Percentiles rank a stretch among this genome's conserved stretches.
Conservation (phyloP, 2,888 invertebrate species). For the Drosophila fulvimacula region DNA sequence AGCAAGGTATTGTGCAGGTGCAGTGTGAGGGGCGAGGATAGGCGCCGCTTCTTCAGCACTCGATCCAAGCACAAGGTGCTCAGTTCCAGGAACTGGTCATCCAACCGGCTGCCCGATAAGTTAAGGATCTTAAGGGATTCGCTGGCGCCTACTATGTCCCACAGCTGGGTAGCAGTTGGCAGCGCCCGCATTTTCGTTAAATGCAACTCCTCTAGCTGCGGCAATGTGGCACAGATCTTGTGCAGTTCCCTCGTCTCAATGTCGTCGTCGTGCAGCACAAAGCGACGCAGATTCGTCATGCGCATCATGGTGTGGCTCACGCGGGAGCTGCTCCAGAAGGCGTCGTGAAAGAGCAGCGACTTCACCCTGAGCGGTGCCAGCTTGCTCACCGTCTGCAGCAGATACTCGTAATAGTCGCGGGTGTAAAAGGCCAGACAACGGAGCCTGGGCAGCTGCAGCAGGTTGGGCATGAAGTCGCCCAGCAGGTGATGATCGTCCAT, state of each 20-base stretch:
- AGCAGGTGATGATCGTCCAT: slow-evolving; percentile 60
- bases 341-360: slow-evolving; percentile 49
- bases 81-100: slow-evolving; percentile 16
- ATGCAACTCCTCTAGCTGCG: slow-evolving; percentile 59
- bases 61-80: not conserved
- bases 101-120: slow-evolving; percentile 35
- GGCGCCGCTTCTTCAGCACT: not conserved
- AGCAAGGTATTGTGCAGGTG: slow-evolving; percentile 29
- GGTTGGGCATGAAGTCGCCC: slow-evolving; percentile 24
- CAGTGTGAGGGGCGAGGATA: slow-evolving; percentile 26
- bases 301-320: slow-evolving; percentile 4
- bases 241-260: slow-evolving; percentile 40
- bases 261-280: slow-evolving; percentile 53
- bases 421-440: slow-evolving; percentile 44
- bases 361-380: slow-evolving; percentile 24
- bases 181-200: slow-evolving; percentile 48
- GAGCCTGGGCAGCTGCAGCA: slow-evolving; percentile 42
- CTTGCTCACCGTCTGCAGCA: slow-evolving; percentile 34
- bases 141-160: slow-evolving; percentile 33
- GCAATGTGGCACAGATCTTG: slow-evolving; percentile 30
- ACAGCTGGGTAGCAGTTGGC: slow-evolving; percentile 45
- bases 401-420: slow-evolving; percentile 33
- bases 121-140: slow-evolving; percentile 32
- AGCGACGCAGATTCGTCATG: slow-evolving; percentile 41
- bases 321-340: slow-evolving; percentile 42